Base-by-base conservation (phyloP, 35 echinoderm and acorn worm species). In the Chiridota heheva region DNA sequence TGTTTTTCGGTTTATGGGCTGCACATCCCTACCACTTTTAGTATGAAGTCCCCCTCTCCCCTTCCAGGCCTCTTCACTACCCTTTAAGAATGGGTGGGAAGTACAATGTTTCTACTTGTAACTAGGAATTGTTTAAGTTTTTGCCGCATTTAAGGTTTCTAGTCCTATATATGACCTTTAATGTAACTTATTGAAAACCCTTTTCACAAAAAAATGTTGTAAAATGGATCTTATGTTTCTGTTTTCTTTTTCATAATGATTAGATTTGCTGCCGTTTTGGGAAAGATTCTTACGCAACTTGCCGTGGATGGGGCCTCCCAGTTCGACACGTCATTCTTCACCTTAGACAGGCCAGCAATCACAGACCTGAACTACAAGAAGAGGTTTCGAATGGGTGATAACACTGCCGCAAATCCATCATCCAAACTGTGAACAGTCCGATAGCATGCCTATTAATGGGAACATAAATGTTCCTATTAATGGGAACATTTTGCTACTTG, bases 211-310 rank as follows among this genome's bases (percentile, higher is more conserved):
- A 51, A 12, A n/a, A n/a, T n/a, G n/a, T n/a, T n/a, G n/a, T n/a
- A n/a, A n/a, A n/a, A n/a, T n/a, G n/a, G 30, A 17, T 30, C 3
- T 4, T 55, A 15, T 0, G 13, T 77, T 15, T 12, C 22, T 62
- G 31, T 66, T 25, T 44, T 81, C 37, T 66, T 40, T 20, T 43
- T 66, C 18, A n/a, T 36, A n/a, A n/a, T n/a, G n/a, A n/a, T 35
- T 47, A 96, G 92, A 53, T 96, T 96, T 87, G 74, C 92, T 2
- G 58, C 81, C 47, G 87, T 96, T 2, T 42, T 96, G 34, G 92
- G 92, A 8, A 63, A 77, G 58, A 64, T 96, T 46, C 77, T 96
- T 36, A 86, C 72, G 6, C 47, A 96, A 42, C 58, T 96, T 3
- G 87, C 92, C 29, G 69, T 96, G 5, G 84, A 90, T 42, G 80